These are phyloP conservation scores for Phataginus tetradactyla DNA, from an alignment of 2,797 vertebrate genomes.

Conservation along the genomic window DNA sequence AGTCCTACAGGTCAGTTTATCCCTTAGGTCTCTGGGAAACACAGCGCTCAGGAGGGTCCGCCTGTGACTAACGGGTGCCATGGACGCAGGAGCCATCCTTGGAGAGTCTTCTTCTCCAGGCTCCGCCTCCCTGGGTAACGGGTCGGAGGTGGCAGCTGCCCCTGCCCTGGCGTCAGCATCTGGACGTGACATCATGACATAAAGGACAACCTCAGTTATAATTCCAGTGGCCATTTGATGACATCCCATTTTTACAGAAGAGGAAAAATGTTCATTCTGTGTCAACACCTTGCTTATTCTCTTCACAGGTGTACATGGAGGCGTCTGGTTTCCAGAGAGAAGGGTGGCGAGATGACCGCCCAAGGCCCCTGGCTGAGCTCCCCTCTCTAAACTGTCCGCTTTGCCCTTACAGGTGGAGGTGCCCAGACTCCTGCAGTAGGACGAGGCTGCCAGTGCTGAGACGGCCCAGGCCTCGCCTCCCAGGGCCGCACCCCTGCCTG, in stretches of 20 bases:
- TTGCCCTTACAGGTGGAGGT: constrained; percentile 85
- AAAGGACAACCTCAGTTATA: neutral
- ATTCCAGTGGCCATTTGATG: neutral
- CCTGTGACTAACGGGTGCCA: neutral
- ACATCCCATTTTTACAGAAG: neutral
- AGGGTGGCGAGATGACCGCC: neutral
- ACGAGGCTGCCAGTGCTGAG: neutral
- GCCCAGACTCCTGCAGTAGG: constrained; percentile 89
- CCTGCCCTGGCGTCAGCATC: no score
- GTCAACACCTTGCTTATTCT: neutral
- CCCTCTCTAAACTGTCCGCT: neutral
- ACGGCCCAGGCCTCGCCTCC: constrained; percentile 1
- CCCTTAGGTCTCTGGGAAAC: neutral
- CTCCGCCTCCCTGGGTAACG: neutral
- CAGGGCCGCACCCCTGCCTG: neutral
- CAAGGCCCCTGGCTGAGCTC: neutral
- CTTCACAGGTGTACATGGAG: neutral
- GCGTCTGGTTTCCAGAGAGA: neutral
- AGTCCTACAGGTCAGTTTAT: neutral
- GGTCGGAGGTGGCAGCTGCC: neutral
- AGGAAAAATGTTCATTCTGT: neutral
- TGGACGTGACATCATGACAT: neutral
- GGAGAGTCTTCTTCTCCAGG: neutral
- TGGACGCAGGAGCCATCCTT: neutral
- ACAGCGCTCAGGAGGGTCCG: neutral